Evolutionary conservation across 2,888 invertebrate species (phyloP), one percentile per base, ranked within the genome.

Genomic region (Patella depressa): DNA sequence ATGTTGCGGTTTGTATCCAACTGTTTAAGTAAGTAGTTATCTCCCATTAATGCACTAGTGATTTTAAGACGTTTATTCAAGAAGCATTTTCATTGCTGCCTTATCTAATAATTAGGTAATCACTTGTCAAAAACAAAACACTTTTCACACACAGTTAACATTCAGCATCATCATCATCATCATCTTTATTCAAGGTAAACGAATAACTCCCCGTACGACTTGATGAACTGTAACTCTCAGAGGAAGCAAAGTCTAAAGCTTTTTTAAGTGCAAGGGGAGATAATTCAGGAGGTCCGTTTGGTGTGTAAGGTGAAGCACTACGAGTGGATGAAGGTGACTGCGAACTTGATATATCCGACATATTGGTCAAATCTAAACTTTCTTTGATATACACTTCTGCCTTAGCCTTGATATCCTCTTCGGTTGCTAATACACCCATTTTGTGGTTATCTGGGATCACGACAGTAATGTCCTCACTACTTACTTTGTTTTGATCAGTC

Each of bases 281-380:
- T 57, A 76, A 79, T 15, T 85, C 85, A 0, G 85, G 82, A 29
- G 82, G 81, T 4, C 84, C 83, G 65, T 85, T 85, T 59, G 83
- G 81, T 12, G 74, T 71, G 45, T 77, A 77, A 17, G 80, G 75
- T 59, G 78, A 71, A 34, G 80, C 79, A 57, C 81, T 77, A 59
- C 79, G 80, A 73, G 83, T 82, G 45, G 78, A 76, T 29, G 82
- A 80, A 72, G 84, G 78, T 5, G 82, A 72, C n/a, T 78, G 76
- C 4, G 83, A 81, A 9, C 83, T 83, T 73, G 86, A 85, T 54
- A 85, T 82, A 76, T 85, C 85, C 11, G 87, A 85, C 71, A 85
- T 79, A 53, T 87, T 82, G 45, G 80, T 81, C 71, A 83, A 75
- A 74, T 85, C 83, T 65, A 65, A 65, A 65, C 65, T 65, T 65